A percentile compares a stretch with the other conserved stretches of the same genome.
Evolutionary conservation across 1,140 invertebrate genomes (phyloP).

Genomic region (Odontomachus brunneus): DNA sequence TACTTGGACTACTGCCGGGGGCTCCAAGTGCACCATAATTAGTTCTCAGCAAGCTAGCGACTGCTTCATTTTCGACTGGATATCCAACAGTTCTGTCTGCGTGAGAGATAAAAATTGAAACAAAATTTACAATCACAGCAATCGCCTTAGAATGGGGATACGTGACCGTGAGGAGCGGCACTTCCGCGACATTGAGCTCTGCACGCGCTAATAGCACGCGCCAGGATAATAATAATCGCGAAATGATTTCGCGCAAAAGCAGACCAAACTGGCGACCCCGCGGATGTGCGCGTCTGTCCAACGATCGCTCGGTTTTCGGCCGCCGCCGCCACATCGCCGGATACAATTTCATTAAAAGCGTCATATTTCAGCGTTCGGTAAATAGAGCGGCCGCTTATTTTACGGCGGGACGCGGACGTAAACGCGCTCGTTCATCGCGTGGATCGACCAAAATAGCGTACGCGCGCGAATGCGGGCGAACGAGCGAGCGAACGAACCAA

Average conservation of each 20-base stretch:
- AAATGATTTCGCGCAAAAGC: constrained; percentile 29
- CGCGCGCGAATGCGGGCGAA: not conserved
- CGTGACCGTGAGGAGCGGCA: not conserved
- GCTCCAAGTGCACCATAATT: no score
- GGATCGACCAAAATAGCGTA: constrained; percentile 40
- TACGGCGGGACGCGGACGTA: constrained; percentile 18
- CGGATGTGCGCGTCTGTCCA: not conserved
- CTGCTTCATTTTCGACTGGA: no score
- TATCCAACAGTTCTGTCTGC: not conserved
- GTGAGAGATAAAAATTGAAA: not conserved
- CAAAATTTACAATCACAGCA: not conserved
- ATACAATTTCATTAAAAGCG: constrained; percentile 65
- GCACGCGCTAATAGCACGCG: not conserved
- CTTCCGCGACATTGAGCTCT: not conserved
- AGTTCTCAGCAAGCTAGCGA: no score
- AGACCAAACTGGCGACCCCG: not conserved
- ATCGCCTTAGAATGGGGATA: not conserved
- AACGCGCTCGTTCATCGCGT: constrained; percentile 55
- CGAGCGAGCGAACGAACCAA: not conserved
- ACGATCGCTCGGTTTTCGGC: constrained; percentile 27
- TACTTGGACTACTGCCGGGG: no score
- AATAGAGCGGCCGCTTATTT: constrained; percentile 46
- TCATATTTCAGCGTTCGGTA: constrained; percentile 58
- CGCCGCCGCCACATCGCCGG: not conserved
- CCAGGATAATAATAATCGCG: constrained; percentile 17